Conservation (phyloP, 2,888 invertebrate genomes). For the Chrysopilus asiliformis region DNA sequence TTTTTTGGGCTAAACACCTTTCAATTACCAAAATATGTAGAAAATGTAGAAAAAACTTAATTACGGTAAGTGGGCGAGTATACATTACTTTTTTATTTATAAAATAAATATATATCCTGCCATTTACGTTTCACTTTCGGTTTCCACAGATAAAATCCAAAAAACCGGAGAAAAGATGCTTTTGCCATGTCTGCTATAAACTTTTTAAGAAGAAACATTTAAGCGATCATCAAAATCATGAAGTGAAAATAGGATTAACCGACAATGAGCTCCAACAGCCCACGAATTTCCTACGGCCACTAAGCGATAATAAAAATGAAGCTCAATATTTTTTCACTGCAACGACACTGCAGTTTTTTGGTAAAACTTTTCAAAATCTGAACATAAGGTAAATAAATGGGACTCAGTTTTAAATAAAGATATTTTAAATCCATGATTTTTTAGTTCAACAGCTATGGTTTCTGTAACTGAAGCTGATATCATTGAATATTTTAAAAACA, state of each 20-base stretch:
- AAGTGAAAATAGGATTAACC: constrained; percentile 39
- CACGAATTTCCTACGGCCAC: constrained; percentile 51
- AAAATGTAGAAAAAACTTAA: too few relatives aligned
- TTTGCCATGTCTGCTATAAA: constrained; percentile 50
- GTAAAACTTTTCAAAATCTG: constrained; percentile 45
- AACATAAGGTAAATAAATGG: constrained; percentile 41
- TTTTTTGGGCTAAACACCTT: too few relatives aligned
- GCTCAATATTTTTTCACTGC: constrained; percentile 79
- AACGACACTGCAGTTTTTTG: constrained; percentile 48
- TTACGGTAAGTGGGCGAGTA: too few relatives aligned
- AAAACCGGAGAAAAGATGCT: constrained; percentile 42
- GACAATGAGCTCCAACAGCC: constrained; percentile 48
- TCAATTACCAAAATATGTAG: too few relatives aligned
- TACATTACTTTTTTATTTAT: too few relatives aligned
- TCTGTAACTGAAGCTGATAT: too few relatives aligned
- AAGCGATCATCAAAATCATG: constrained; percentile 44
- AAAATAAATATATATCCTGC: too few relatives aligned
- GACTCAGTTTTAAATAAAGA: neutral
- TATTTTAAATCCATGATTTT: neutral
- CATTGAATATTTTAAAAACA: too few relatives aligned
- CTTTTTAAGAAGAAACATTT: constrained; percentile 32
- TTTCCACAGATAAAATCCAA: too few relatives aligned
- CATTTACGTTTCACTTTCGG: too few relatives aligned
- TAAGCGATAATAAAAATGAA: constrained; percentile 63
- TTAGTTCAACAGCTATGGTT: too few relatives aligned